Percentiles rank a stretch among this genome's conserved stretches.
phyloP scores from a whole-genome alignment of 1,140 invertebrate genomes.

The Nasonia longicornis region DNA sequence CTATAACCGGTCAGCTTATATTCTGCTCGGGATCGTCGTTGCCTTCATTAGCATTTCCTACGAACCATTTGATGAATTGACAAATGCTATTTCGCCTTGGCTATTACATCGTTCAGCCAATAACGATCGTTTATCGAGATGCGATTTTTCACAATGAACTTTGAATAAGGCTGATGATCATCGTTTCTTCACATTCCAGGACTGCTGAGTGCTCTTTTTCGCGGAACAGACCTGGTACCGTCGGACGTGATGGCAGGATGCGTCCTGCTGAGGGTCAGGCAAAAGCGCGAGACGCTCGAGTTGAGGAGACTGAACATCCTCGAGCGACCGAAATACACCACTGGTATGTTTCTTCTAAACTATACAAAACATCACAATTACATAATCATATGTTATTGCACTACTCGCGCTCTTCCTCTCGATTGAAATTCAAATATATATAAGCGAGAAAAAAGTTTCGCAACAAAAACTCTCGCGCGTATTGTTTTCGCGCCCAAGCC shows the following conservation, averaged over 20 bases:
- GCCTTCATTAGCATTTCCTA: background rate
- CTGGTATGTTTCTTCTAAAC: slow-evolving; percentile 65
- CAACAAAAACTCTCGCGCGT: no score
- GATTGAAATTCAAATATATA: background rate
- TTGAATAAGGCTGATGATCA: no score
- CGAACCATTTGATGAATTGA: background rate
- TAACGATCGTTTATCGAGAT: background rate
- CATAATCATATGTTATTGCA: background rate
- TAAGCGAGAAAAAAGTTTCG: no score
- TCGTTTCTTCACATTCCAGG: slow-evolving; percentile 61
- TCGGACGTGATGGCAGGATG: slow-evolving; percentile 90
- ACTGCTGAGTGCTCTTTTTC: slow-evolving; percentile 80
- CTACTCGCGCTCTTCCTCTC: background rate
- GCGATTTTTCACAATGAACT: background rate
- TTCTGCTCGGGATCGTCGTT: background rate
- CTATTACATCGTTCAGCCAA: background rate
- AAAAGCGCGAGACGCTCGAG: slow-evolving; percentile 79
- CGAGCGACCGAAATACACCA: slow-evolving; percentile 76
- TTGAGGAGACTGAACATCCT: slow-evolving; percentile 77
- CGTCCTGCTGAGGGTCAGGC: slow-evolving; percentile 80
- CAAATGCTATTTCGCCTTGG: background rate
- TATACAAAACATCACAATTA: background rate
- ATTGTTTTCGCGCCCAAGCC: no score
- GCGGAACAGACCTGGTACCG: slow-evolving; percentile 87
- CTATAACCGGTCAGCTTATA: no score